phyloP scores from a whole-genome alignment of 2,797 vertebrate species.

The Siniperca obscura region DNA sequence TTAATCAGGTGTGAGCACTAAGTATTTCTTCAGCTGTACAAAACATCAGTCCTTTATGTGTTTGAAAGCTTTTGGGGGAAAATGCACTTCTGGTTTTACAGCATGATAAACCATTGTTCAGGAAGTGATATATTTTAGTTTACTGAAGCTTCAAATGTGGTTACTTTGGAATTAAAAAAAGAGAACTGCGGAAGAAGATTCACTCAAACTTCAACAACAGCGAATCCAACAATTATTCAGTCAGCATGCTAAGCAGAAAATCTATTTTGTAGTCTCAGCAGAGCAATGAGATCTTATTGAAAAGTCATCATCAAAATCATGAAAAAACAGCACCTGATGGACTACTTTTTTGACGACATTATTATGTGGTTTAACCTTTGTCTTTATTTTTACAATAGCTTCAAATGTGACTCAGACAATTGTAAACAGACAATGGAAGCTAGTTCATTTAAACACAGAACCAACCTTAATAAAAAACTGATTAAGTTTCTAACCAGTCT shows the following conservation, averaged over 20 bases:
- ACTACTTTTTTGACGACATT: neutral
- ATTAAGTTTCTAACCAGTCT: constrained; percentile 1
- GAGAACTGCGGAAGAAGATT: neutral
- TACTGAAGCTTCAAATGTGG: neutral
- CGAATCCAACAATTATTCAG: neutral
- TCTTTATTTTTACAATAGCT: neutral
- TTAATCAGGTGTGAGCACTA: neutral
- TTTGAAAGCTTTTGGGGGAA: neutral
- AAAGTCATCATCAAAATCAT: constrained; percentile 8
- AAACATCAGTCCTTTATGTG: neutral
- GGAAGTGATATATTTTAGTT: neutral
- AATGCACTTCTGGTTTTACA: neutral
- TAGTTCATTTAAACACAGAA: constrained; percentile 6
- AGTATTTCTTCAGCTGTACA: neutral
- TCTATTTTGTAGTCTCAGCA: neutral
- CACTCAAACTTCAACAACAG: constrained; percentile 1
- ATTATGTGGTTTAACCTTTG: neutral
- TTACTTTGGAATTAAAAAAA: neutral
- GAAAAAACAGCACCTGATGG: neutral
- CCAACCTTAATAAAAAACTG: neutral
- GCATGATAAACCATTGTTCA: neutral
- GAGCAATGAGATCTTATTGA: neutral
- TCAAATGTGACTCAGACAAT: neutral
- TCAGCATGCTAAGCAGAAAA: constrained; percentile 3
- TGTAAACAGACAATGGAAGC: neutral